These are phyloP conservation scores for Pygoscelis adeliae DNA, from an alignment of 2,113 vertebrate species.

Conservation along the genomic window DNA sequence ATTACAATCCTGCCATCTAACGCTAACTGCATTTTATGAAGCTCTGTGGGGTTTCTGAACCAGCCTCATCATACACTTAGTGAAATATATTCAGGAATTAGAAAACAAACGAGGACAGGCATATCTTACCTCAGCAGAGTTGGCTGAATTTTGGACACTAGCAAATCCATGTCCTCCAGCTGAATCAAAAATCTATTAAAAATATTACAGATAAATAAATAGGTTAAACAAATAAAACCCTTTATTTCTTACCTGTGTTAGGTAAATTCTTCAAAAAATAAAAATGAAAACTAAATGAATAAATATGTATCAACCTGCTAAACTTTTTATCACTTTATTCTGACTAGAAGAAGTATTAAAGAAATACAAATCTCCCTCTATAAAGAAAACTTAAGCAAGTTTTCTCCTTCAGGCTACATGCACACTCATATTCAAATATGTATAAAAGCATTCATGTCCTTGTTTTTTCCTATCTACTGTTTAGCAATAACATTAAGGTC, in stretches of 20 bases:
- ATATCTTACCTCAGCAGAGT: constrained; percentile 73
- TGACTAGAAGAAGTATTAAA: not conserved
- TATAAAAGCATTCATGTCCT: not conserved
- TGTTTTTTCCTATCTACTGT: not conserved
- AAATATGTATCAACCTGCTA: not conserved
- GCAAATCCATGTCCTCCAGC: constrained; percentile 73
- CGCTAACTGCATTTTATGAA: not conserved
- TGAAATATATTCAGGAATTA: not conserved
- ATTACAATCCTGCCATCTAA: not conserved
- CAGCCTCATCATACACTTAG: not conserved
- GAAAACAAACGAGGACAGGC: not conserved
- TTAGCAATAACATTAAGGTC: not conserved
- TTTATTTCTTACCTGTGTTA: not conserved
- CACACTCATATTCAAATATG: not conserved
- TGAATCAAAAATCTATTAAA: constrained; percentile 85
- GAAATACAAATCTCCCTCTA: not conserved
- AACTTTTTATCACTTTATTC: not conserved
- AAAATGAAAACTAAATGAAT: not conserved
- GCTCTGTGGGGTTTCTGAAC: not conserved
- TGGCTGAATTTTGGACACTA: constrained; percentile 66
- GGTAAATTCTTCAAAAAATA: not conserved
- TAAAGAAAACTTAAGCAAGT: not conserved
- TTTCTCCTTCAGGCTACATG: not conserved
- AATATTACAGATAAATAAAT: not conserved
- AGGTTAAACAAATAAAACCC: not conserved